These are phyloP conservation scores for Hylia prasina DNA, from an alignment of 2,113 vertebrate genomes.

Conservation along the genomic window DNA sequence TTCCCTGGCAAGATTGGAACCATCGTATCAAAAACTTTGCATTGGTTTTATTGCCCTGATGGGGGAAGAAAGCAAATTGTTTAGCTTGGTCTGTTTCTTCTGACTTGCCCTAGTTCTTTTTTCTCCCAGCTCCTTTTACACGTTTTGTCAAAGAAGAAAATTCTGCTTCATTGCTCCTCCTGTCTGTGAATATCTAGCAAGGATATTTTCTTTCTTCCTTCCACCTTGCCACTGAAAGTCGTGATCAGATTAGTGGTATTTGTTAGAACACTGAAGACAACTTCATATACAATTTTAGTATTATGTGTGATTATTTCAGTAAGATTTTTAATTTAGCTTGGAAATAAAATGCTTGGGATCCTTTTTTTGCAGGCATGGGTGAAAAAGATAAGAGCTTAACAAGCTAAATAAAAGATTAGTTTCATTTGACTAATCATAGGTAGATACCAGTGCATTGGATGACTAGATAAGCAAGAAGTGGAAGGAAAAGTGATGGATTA, in stretches of 20 bases:
- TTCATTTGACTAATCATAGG: conserved; percentile 46
- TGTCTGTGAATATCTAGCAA: neutral
- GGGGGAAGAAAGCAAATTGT: neutral
- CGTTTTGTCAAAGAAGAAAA: neutral
- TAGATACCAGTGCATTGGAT: neutral
- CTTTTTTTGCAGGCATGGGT: neutral
- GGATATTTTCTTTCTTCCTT: neutral
- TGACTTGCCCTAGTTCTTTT: neutral
- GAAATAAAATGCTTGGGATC: neutral
- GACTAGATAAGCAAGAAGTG: neutral
- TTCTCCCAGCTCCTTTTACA: neutral
- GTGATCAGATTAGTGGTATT: neutral
- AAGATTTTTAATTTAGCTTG: neutral
- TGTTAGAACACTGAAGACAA: neutral
- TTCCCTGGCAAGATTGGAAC: neutral
- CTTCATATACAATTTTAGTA: neutral
- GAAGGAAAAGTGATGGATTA: conserved; percentile 45
- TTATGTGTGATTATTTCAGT: neutral
- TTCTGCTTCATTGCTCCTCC: neutral
- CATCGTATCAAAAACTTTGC: neutral
- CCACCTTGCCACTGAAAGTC: neutral
- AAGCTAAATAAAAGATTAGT: conserved; percentile 47
- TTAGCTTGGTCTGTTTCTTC: neutral
- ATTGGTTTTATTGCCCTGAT: neutral
- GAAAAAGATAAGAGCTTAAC: neutral